Conservation (phyloP, 2,113 vertebrate species). For the Hepsetus odoe region DNA sequence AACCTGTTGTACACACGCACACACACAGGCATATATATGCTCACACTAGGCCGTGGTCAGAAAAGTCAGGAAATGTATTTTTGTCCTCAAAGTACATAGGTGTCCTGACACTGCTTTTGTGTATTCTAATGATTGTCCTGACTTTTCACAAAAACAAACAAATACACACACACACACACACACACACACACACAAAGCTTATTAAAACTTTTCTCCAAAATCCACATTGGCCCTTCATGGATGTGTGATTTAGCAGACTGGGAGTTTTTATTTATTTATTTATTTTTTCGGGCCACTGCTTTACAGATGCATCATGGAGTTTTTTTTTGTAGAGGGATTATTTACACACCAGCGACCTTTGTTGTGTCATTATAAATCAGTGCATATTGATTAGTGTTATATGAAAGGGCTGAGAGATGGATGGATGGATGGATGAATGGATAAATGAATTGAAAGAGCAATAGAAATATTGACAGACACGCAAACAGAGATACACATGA, state of each 20-base stretch:
- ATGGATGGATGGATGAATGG: neutral
- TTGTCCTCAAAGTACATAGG: too few species aligned
- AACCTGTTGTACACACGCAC: too few species aligned
- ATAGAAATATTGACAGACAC: too few species aligned
- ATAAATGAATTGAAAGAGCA: neutral
- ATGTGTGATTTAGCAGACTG: neutral
- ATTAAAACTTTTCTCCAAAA: neutral
- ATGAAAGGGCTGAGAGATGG: neutral
- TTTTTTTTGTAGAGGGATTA: neutral
- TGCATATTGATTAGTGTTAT: constrained; percentile 10
- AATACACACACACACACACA: neutral
- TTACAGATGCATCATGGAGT: neutral
- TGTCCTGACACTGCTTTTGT: too few species aligned
- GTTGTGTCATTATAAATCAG: neutral
- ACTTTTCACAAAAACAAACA: neutral
- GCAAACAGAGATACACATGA: neutral
- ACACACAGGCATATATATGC: too few species aligned
- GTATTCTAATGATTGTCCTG: too few species aligned
- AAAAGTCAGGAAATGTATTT: too few species aligned
- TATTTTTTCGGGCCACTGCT: neutral
- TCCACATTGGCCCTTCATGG: constrained; percentile 10
- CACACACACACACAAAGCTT: neutral
- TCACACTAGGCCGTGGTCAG: too few species aligned
- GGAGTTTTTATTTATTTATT: too few species aligned
- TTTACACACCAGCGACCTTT: neutral